Evolutionary conservation across 2,797 vertebrate genomes (phyloP), one percentile per base, ranked within the genome.

Genomic region (Gobionotothen gibberifrons): DNA sequence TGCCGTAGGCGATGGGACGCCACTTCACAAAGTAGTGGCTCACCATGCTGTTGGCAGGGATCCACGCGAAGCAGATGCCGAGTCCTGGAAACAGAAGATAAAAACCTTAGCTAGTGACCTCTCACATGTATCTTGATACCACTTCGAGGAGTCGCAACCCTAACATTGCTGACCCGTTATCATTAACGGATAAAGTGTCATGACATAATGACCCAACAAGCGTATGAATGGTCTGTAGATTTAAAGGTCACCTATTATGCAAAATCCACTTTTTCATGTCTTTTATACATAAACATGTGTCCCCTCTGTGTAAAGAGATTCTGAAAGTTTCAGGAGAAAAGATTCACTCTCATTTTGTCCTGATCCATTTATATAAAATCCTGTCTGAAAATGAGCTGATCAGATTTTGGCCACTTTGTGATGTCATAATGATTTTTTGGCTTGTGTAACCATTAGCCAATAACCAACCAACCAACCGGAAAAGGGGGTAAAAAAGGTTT

Each of bases 31-130:
- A 95, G 82, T 94, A 94, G 76, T 91, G 92, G 64, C 79, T 94
- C 76, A 94, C 91, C 72, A 93, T 90, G 76, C 88, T 95, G 85
- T 89, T 93, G 15, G 93, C 87, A 4, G 93, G 81, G 14, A 93
- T 69, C 93, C 93, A 95, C 0, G 88, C 74, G 49, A 94, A 89
- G 61, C 87, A 88, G 5, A 93, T 74, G 9, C 93, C 93, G 0
- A 61, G 19, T 8, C 93, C 93, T 94, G 60, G 46, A 74, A 80
- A 66, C 2, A 61, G 17, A 51, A 48, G 9, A 75, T 3, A 26
- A 17, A 59, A 44, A 61, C 0, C 2, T 42, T 49, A 32, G 43
- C 22, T 46, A 3, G 2, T 48, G 44, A n/a, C 44, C 44, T n/a
- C n/a, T 49, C 17, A 19, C 2, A 46, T 29, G 11, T 55, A 55